These are phyloP conservation scores for Coracias cyanogaster DNA, from an alignment of 2,797 vertebrate genomes.

Conservation along the genomic window DNA sequence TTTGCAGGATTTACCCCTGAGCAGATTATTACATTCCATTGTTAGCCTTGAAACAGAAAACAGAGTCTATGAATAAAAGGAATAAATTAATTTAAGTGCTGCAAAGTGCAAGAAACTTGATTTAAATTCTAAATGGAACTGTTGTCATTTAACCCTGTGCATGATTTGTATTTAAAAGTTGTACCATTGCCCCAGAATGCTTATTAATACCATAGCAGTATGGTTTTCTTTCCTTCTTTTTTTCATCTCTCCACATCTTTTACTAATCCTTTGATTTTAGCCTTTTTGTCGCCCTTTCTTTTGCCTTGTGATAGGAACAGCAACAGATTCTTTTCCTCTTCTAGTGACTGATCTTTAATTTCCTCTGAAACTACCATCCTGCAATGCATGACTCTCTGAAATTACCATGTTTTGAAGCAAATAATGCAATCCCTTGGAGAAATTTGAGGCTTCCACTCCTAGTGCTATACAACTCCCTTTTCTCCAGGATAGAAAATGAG, in stretches of 20 bases:
- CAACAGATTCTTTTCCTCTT: background rate
- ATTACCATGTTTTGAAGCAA: constrained; percentile 35
- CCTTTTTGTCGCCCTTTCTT: background rate
- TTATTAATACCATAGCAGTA: background rate
- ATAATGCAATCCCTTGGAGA: background rate
- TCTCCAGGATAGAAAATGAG: background rate
- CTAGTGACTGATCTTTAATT: background rate
- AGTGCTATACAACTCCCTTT: background rate
- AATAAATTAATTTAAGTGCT: constrained; percentile 29
- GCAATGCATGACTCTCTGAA: background rate
- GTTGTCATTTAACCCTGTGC: constrained; percentile 39
- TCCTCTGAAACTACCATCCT: background rate
- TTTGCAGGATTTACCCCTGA: background rate
- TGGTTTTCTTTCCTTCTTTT: background rate
- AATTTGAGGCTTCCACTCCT: background rate
- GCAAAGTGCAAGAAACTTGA: constrained; percentile 10
- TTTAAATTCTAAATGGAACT: constrained; percentile 45
- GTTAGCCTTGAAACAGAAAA: constrained; percentile 35
- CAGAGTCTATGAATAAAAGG: constrained; percentile 17
- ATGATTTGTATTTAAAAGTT: constrained; percentile 20
- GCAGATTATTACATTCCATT: constrained; percentile 29
- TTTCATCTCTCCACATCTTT: background rate
- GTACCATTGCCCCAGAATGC: background rate
- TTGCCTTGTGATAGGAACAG: background rate
- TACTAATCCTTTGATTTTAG: background rate